Evolutionary conservation across 2,797 vertebrate species (phyloP).

Genomic region (Passerculus sandwichensis): DNA sequence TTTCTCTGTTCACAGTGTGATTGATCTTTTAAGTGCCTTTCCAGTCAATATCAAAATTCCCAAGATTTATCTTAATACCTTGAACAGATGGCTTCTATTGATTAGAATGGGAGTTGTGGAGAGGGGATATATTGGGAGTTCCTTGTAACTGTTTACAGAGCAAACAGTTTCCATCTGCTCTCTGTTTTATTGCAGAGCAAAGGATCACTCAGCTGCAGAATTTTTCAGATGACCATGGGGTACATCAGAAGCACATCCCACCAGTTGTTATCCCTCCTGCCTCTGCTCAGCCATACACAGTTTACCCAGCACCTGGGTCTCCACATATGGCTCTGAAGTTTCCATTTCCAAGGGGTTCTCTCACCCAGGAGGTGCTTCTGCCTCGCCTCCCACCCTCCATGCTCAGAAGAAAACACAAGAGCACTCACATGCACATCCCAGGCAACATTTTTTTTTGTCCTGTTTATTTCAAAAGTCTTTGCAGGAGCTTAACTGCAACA

Average conservation of each 20-base stretch:
- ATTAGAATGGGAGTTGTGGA: background rate
- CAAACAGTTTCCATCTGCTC: conserved; percentile 37
- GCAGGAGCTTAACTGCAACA: conserved; percentile 33
- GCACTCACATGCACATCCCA: background rate
- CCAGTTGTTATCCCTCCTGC: background rate
- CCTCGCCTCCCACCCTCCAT: fast-evolving
- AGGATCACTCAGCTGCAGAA: background rate
- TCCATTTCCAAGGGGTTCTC: background rate
- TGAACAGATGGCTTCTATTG: conserved; percentile 24
- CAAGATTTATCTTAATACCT: conserved; percentile 22
- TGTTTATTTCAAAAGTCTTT: conserved; percentile 56
- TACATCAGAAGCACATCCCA: background rate
- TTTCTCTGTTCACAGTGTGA: background rate
- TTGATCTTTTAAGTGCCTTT: background rate
- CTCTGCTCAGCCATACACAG: background rate
- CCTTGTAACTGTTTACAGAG: background rate
- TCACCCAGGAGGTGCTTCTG: background rate
- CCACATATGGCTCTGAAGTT: background rate
- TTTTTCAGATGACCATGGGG: background rate
- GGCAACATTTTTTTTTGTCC: background rate
- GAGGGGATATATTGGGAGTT: background rate
- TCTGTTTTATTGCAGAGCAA: background rate
- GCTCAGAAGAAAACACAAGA: background rate
- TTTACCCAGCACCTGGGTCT: background rate
- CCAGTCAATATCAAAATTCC: background rate